Evolutionary conservation across 1,140 invertebrate species (phyloP), one percentile per base, ranked within the genome.

Genomic region (Sycobia sp.): DNA sequence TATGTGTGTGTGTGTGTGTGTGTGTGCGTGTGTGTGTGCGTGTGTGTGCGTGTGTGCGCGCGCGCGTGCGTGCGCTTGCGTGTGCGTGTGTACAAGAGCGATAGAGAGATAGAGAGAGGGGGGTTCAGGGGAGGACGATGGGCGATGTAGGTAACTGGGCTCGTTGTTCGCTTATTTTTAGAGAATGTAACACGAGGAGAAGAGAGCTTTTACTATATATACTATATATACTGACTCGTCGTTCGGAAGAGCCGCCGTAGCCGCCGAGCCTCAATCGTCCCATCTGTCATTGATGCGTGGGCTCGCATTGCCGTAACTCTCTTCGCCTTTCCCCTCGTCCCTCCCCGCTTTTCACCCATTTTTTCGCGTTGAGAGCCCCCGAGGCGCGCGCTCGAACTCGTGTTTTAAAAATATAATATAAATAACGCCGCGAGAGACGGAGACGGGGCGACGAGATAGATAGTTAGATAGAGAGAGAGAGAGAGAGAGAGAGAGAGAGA

Each of bases 71-170:
- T n/a, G n/a, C n/a, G n/a, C n/a, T n/a, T n/a, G n/a, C n/a, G n/a
- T n/a, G n/a, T n/a, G n/a, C n/a, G n/a, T n/a, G n/a, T n/a, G n/a
- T n/a, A n/a, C n/a, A n/a, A n/a, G n/a, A n/a, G 32, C 14, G 38
- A 41, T 10, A 41, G 14, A n/a, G n/a, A n/a, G n/a, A n/a, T n/a
- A n/a, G 29, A 3, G 7, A 11, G 47, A 50, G 18, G 11, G 3
- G 20, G 7, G 36, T 8, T 11, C 25, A 27, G 27, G 13, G 4
- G 32, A 29, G 25, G n/a, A 23, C 20, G n/a, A 25, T 16, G 36
- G 46, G 25, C 32, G 46, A 81, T 81, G 79, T 82, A 82, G 80
- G 80, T 81, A 82, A 81, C 79, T 81, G 80, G 80, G 80, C 78
- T 80, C 61, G 75, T 73, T 80, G 77, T 81, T 73, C 73, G 70